Conservation (phyloP, 2,113 vertebrate genomes). For the Psilopogon haemacephalus region DNA sequence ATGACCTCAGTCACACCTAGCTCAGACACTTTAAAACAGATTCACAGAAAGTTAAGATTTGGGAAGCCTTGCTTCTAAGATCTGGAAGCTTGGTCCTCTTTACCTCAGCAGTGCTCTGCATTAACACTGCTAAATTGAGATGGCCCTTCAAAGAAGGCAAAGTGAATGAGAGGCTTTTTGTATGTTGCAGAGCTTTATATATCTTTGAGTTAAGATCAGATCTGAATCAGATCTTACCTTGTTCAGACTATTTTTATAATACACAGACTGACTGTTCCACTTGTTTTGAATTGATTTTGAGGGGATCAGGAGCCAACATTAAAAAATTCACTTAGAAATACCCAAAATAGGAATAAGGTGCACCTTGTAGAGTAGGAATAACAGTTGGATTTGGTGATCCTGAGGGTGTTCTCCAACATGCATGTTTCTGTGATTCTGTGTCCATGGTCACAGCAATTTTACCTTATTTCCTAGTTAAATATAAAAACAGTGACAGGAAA, state of each 20-base stretch:
- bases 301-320: too few relatives aligned
- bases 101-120: background rate
- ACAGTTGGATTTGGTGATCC: too few relatives aligned
- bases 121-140: background rate
- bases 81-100: background rate
- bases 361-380: too few relatives aligned
- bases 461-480: background rate
- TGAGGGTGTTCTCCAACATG: too few relatives aligned
- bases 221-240: background rate
- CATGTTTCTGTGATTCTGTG: too few relatives aligned
- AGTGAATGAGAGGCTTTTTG: background rate
- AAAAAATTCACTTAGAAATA: too few relatives aligned
- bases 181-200: fast-evolving
- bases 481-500: background rate
- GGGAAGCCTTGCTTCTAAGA: background rate
- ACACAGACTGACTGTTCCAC: too few relatives aligned
- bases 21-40: background rate
- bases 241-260: background rate
- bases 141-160: background rate
- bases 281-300: too few relatives aligned
- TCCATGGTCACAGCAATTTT: background rate
- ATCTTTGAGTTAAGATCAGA: background rate
- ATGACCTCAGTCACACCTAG: background rate
- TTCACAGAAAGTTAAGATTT: background rate
- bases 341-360: too few relatives aligned